Evolutionary conservation across 2,113 vertebrate genomes (phyloP).

Genomic region (Rhinichthys klamathensis): DNA sequence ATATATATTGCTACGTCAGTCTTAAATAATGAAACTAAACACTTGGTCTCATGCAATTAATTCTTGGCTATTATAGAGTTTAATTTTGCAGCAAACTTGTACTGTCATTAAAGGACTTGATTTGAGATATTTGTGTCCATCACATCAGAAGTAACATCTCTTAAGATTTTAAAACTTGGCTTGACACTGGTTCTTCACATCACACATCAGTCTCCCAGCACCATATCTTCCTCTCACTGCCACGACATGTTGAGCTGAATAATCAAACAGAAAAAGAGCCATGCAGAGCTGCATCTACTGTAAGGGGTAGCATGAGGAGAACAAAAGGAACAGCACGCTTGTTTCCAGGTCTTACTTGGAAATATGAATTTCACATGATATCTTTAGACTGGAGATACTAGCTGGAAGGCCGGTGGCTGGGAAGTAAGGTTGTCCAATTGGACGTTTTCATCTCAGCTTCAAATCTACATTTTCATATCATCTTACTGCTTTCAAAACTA

Average conservation of each 20-base stretch:
- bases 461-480: not conserved
- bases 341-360: not conserved
- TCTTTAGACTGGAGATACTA: conserved; percentile 10
- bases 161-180: not conserved
- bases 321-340: not conserved
- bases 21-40: not conserved
- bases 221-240: not conserved
- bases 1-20: not conserved
- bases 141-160: not conserved
- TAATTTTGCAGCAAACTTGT: not conserved
- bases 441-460: conserved; percentile 4
- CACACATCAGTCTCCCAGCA: not conserved
- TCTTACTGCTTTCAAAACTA: not conserved
- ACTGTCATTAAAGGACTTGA: not conserved
- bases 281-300: not conserved
- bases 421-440: not conserved
- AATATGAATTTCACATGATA: conserved; percentile 14
- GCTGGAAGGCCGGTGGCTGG: not conserved
- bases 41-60: not conserved
- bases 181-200: not conserved
- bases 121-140: not conserved
- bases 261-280: conserved; percentile 14
- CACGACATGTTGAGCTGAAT: not conserved
- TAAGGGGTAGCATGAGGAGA: not conserved
- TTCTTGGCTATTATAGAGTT: not conserved